Evolutionary conservation across 92 coral and sea anemone species (phyloP), one percentile per base, ranked within the genome.

Genomic region (Epizoanthus scotinus): DNA sequence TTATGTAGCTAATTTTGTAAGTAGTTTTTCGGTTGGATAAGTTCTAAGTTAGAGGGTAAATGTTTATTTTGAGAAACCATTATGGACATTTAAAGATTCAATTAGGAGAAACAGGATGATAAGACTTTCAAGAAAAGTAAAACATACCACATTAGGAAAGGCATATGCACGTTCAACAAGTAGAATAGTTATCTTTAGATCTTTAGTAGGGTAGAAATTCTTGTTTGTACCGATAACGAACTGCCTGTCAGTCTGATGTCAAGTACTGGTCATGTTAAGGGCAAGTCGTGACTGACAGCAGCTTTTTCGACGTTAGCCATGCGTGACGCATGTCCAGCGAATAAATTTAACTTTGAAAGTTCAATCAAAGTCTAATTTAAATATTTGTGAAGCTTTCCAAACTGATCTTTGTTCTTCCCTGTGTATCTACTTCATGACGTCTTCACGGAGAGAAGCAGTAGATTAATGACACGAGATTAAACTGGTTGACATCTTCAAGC

Each of bases 241-340:
- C 4, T 38, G 57, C 44, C 20, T 24, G 56, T 58, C 31, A 40
- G 49, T 21, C 81, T 34, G 68, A 68, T 75, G 66, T 60, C 40
- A 14, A 18, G 25, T 13, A 36, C 5, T 13, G 14, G 22, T 57
- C 40, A 29, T 29, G 42, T 73, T 56, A 31, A 8, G 52, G 52
- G 38, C 44, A 53, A 26, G n/a, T 25, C 53, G 54, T 19, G 25
- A 71, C 14, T 20, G 19, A 55, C 52, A 29, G 29, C 49, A 34
- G 79, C 18, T 73, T 36, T 54, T 68, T 56, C 38, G 19, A 15
- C 78, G 63, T 72, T 63, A 44, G 29, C n/a, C 31, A 53, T 22
- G 47, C 63, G 62, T 61, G 64, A 71, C 26, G 61, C 78, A 60
- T 52, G 25, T 25, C 42, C 57, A 26, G 31, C 28, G 78, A 52